These are phyloP conservation scores for Zeuzera pyrina DNA, from an alignment of 2,888 invertebrate species.

Conservation along the genomic window DNA sequence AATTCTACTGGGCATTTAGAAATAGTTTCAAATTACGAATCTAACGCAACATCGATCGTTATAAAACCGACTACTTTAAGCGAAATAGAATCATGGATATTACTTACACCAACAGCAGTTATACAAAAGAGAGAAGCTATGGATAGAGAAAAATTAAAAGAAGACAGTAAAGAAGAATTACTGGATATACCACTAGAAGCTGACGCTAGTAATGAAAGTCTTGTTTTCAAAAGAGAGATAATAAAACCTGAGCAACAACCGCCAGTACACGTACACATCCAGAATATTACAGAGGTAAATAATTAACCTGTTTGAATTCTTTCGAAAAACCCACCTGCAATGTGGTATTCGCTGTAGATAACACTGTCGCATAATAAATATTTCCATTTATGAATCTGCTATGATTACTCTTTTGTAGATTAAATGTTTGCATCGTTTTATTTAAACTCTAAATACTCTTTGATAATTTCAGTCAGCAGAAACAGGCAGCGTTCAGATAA, in stretches of 20 bases:
- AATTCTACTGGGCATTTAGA: too few relatives aligned
- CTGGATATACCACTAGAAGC: constrained; percentile 57
- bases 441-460: background rate
- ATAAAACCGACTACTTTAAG: constrained; percentile 40
- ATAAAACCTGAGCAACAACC: constrained; percentile 64
- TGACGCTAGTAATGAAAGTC: constrained; percentile 44
- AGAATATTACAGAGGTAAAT: constrained; percentile 73
- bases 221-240: constrained; percentile 57
- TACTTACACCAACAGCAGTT: constrained; percentile 47
- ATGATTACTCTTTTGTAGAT: too few relatives aligned
- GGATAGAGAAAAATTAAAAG: constrained; percentile 27
- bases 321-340: too few relatives aligned
- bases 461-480: constrained; percentile 39
- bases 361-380: too few relatives aligned
- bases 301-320: background rate
- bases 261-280: constrained; percentile 78
- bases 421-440: too few relatives aligned
- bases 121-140: constrained; percentile 46
- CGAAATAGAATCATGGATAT: constrained; percentile 50
- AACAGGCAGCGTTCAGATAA: constrained; percentile 76
- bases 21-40: background rate
- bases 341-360: too few relatives aligned
- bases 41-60: constrained; percentile 18
- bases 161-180: constrained; percentile 36
- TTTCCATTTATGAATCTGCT: too few relatives aligned